Evolutionary conservation across 2,113 vertebrate species (phyloP).

Genomic region (Nematolebias whitei): DNA sequence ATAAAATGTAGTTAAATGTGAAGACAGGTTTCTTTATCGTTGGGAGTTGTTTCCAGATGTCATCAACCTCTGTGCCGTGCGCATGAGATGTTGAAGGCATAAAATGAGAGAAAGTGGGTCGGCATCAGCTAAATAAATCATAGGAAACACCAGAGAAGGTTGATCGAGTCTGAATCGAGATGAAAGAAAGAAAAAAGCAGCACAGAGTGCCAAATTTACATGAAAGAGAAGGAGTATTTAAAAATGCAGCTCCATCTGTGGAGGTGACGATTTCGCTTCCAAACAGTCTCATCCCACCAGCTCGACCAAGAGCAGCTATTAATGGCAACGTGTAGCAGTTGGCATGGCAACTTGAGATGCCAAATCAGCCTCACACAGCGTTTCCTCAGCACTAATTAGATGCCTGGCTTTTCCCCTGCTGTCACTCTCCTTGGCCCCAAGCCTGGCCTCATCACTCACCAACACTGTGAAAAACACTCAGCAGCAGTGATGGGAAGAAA

Average conservation of each 20-base stretch:
- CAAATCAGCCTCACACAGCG: slow-evolving; percentile 45
- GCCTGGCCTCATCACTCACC: slow-evolving; percentile 50
- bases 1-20: not conserved
- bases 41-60: not conserved
- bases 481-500: slow-evolving; percentile 25
- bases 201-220: not conserved
- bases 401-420: slow-evolving; percentile 35
- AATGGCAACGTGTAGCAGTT: slow-evolving; percentile 46
- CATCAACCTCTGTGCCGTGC: not conserved
- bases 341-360: slow-evolving; percentile 58
- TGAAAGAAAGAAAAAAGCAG: not conserved
- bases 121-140: not conserved
- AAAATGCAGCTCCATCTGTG: not conserved
- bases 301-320: slow-evolving; percentile 35
- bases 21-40: not conserved
- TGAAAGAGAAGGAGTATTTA: not conserved
- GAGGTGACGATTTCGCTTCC: slow-evolving; percentile 8
- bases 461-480: slow-evolving; percentile 18
- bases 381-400: slow-evolving; percentile 62
- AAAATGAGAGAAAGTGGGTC: not conserved
- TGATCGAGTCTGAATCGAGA: not conserved
- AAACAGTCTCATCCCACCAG: slow-evolving; percentile 7
- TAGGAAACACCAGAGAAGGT: not conserved
- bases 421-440: slow-evolving; percentile 45
- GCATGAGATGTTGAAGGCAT: not conserved